Conservation (phyloP, 2,113 vertebrate species). For the Nettapus auritus region DNA sequence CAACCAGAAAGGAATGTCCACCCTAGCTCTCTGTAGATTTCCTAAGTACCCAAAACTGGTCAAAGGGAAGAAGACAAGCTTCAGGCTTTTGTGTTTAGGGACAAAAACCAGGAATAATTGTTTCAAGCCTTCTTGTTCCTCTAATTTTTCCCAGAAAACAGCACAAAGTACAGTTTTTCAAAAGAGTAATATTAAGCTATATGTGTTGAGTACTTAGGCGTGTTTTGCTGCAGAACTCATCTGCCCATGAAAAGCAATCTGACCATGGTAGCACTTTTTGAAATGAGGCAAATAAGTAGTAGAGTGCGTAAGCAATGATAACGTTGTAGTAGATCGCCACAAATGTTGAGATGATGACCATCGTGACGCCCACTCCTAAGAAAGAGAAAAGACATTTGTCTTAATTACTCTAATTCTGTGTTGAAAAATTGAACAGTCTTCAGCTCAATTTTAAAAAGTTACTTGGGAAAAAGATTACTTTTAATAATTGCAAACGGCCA, state of each 20-base stretch:
- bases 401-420: neutral
- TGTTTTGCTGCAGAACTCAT: conserved; percentile 79
- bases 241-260: conserved; percentile 79
- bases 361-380: conserved; percentile 90
- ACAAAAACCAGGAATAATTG: neutral
- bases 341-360: conserved; percentile 86
- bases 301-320: conserved; percentile 91
- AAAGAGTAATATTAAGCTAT: neutral
- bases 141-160: neutral
- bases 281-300: conserved; percentile 95
- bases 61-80: neutral
- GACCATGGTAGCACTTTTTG: conserved; percentile 89
- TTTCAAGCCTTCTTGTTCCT: neutral
- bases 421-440: neutral
- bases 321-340: conserved; percentile 92
- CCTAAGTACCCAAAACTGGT: neutral
- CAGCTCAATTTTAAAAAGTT: neutral
- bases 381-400: conserved; percentile 24
- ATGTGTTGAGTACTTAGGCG: conserved; percentile 73
- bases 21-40: neutral
- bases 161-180: neutral
- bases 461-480: neutral
- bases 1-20: neutral
- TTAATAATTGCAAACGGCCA: neutral
- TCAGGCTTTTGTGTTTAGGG: neutral